Percentiles rank a stretch among this genome's conserved stretches.
Evolutionary conservation across 2,797 vertebrate species (phyloP).

Genomic region (Hydrolagus colliei): DNA sequence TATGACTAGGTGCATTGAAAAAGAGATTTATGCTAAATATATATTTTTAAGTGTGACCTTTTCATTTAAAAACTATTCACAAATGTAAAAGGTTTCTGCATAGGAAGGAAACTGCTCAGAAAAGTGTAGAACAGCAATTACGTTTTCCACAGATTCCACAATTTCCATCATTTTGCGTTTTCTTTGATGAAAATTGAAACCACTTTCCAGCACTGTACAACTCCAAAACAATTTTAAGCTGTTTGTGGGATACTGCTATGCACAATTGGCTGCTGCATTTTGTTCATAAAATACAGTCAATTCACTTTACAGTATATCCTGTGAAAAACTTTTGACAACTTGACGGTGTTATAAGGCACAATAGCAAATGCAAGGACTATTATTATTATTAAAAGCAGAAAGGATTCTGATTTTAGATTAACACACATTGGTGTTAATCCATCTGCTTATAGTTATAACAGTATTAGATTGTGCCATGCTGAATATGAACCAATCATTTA

Average conservation of each 20-base stretch:
- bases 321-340: too few relatives aligned
- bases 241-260: neutral
- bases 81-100: neutral
- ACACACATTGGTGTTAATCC: too few relatives aligned
- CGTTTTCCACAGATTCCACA: neutral
- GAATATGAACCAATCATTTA: neutral
- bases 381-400: too few relatives aligned
- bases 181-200: neutral
- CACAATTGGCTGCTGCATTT: too few relatives aligned
- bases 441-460: neutral
- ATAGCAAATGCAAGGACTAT: too few relatives aligned
- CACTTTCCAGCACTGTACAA: neutral
- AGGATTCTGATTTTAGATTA: too few relatives aligned
- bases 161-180: neutral
- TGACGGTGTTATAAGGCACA: too few relatives aligned
- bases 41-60: neutral
- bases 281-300: too few relatives aligned
- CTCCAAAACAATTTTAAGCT: neutral
- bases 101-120: neutral
- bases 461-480: neutral
- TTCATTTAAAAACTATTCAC: neutral
- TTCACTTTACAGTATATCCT: too few relatives aligned
- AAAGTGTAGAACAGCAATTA: neutral
- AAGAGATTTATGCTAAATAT: neutral
- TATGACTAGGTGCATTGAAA: neutral